These are phyloP conservation scores for Martes martes DNA, from an alignment of 2,113 vertebrate genomes.

Conservation along the genomic window DNA sequence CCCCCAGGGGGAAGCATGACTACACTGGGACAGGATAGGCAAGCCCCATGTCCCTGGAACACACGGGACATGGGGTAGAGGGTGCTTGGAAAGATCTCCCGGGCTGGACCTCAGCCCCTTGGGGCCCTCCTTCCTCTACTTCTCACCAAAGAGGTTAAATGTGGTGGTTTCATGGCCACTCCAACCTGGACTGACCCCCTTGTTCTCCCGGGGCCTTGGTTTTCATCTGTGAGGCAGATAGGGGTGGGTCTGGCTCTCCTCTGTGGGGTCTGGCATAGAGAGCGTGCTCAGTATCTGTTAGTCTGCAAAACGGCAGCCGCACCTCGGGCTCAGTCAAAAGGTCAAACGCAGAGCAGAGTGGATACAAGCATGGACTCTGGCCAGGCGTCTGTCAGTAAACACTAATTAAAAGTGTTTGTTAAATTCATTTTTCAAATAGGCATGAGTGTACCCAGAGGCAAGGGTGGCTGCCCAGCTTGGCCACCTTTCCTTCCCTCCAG, in stretches of 20 bases:
- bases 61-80: not conserved
- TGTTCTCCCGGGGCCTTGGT: not conserved
- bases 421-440: not conserved
- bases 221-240: not conserved
- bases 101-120: not conserved
- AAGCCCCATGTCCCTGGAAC: not conserved
- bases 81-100: not conserved
- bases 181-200: not conserved
- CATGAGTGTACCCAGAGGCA: not conserved
- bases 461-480: not conserved
- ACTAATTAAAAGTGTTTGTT: not conserved
- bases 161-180: fast-evolving
- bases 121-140: not conserved
- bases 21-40: conserved; percentile 38
- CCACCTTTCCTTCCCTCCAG: not conserved
- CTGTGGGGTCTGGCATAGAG: not conserved
- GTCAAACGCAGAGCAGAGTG: not conserved
- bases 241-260: not conserved
- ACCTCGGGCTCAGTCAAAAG: not conserved
- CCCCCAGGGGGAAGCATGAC: not conserved
- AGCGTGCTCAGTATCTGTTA: not conserved
- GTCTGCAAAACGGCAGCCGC: not conserved
- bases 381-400: not conserved
- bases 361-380: fast-evolving
- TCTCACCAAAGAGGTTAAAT: not conserved